These are phyloP conservation scores for Coregonus suidteri DNA, from an alignment of 2,797 vertebrate genomes.

Conservation along the genomic window DNA sequence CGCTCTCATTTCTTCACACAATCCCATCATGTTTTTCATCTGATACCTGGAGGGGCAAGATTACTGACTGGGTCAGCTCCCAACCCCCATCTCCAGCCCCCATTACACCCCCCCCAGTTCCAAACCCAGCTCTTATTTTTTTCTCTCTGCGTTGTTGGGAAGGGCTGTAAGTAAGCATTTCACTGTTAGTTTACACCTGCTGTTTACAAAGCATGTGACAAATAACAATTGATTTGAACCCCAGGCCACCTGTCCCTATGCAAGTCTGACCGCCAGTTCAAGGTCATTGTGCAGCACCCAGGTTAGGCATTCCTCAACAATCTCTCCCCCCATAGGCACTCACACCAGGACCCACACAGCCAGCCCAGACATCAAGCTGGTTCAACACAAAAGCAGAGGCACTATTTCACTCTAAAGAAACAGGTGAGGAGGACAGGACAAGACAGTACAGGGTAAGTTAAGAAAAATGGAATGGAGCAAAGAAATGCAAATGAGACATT, in stretches of 20 bases:
- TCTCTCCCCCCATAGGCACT: not conserved
- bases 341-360: not conserved
- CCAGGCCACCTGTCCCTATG: not conserved
- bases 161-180: no score
- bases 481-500: constrained; percentile 12
- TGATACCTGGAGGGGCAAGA: not conserved
- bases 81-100: not conserved
- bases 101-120: not conserved
- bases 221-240: not conserved
- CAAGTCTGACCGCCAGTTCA: not conserved
- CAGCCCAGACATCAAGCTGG: not conserved
- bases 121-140: no score
- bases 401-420: constrained; percentile 34
- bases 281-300: constrained; percentile 3
- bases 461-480: not conserved
- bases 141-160: no score
- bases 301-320: not conserved
- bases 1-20: no score
- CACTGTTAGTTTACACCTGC: no score
- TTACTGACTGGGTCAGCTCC: not conserved
- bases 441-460: constrained; percentile 24
- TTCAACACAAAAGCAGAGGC: constrained; percentile 43
- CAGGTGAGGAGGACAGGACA: constrained; percentile 5
- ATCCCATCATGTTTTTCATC: constrained; percentile 18
- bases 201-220: no score